Conservation (phyloP, 2,113 vertebrate genomes). For the Syrmaticus mikado region DNA sequence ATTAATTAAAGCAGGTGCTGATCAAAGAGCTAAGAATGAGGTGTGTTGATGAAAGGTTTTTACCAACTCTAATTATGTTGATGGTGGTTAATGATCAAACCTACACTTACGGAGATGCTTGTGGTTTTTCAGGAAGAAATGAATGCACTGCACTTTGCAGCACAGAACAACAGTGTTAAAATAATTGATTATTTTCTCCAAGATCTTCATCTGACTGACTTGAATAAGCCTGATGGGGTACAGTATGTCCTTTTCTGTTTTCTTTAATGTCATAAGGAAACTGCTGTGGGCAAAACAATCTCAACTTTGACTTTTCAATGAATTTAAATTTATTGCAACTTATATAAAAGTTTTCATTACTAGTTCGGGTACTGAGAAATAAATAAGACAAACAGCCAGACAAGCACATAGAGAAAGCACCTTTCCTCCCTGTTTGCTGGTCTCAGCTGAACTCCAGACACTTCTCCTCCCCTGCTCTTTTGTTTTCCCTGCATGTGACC, state of each 20-base stretch:
- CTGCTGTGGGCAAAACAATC: background rate
- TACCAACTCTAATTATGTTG: background rate
- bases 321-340: background rate
- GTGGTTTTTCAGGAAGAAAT: constrained; percentile 81
- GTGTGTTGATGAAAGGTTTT: constrained; percentile 69
- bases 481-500: background rate
- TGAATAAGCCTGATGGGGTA: constrained; percentile 86
- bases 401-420: background rate
- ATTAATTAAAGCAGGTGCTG: constrained; percentile 88
- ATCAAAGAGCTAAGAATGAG: constrained; percentile 85
- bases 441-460: background rate
- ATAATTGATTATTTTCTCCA: constrained; percentile 88
- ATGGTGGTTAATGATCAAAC: background rate
- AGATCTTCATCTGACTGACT: constrained; percentile 87
- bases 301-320: background rate
- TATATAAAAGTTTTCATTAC: background rate
- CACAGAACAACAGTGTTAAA: constrained; percentile 85
- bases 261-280: background rate
- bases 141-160: constrained; percentile 90
- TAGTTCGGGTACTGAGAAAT: background rate
- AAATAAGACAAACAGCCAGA: background rate
- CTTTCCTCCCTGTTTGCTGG: background rate
- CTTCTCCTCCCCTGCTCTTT: background rate
- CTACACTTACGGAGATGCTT: background rate
- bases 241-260: background rate